phyloP scores from a whole-genome alignment of 2,113 vertebrate genomes.

The Suncus etruscus region DNA sequence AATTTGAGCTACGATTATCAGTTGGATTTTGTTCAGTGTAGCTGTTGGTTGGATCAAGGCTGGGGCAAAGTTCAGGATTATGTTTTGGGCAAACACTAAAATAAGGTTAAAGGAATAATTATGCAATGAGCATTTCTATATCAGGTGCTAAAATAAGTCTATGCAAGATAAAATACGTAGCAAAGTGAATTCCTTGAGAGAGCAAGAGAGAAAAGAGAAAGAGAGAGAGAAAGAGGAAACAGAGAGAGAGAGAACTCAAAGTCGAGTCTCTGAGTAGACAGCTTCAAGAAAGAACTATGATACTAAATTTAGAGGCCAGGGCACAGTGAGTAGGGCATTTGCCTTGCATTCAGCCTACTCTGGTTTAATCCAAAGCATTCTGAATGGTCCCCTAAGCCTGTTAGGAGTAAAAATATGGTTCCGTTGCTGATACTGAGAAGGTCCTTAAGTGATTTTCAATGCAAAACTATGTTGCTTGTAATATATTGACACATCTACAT shows the following conservation, averaged over 20 bases:
- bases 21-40: not conserved
- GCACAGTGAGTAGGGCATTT: no score
- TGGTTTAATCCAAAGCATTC: no score
- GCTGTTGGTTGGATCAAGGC: not conserved
- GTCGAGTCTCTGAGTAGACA: not conserved
- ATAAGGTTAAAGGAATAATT: not conserved
- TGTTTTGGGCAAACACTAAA: not conserved
- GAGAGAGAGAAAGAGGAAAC: no score
- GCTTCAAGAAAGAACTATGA: not conserved
- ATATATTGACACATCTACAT: not conserved
- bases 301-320: not conserved
- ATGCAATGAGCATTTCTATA: not conserved
- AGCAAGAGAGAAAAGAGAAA: not conserved
- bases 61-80: not conserved
- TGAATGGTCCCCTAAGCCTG: no score
- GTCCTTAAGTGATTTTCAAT: not conserved
- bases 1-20: not conserved
- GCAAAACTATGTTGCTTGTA: not conserved
- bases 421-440: not conserved
- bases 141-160: not conserved
- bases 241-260: not conserved
- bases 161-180: not conserved
- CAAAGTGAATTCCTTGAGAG: not conserved
- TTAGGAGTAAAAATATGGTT: no score
- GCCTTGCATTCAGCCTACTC: no score